These are phyloP conservation scores for Mastigias papua DNA, from an alignment of 30 jellyfish, hydroid and myxozoan species.

Conservation along the genomic window DNA sequence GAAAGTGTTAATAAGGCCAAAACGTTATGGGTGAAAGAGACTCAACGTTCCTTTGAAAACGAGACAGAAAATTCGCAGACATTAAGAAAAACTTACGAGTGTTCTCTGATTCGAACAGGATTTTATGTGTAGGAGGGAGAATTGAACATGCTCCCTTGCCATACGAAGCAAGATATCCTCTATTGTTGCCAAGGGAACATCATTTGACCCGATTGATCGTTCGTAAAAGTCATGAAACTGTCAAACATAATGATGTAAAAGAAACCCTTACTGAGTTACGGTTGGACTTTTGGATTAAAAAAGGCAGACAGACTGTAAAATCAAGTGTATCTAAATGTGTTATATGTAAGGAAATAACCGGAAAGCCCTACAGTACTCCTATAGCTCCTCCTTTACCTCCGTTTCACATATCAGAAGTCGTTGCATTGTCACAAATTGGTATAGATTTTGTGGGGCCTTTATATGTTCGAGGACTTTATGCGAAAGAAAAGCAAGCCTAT, in stretches of 20 bases:
- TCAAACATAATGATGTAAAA: slow-evolving; percentile 12
- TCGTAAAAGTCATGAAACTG: neutral
- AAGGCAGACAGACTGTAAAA: slow-evolving; percentile 11
- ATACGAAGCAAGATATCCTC: neutral
- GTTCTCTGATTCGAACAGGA: neutral
- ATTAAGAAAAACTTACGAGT: neutral
- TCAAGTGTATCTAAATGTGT: neutral
- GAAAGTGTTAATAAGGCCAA: neutral
- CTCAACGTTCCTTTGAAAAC: neutral
- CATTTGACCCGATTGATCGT: neutral
- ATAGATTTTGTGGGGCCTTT: slow-evolving; percentile 52
- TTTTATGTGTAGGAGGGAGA: neutral
- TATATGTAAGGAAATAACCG: slow-evolving; percentile 17
- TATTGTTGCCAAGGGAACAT: neutral
- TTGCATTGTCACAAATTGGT: slow-evolving; percentile 41
- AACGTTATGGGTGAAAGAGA: neutral
- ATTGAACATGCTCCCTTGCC: neutral
- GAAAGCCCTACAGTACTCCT: slow-evolving; percentile 16
- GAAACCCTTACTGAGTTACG: slow-evolving; percentile 52
- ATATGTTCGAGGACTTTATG: neutral
- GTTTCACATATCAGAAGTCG: slow-evolving; percentile 12
- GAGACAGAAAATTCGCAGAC: neutral
- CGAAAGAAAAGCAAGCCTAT: neutral
- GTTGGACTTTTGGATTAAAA: slow-evolving; percentile 9
- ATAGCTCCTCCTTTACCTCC: slow-evolving; percentile 19